These are phyloP conservation scores for Zoanthus solanderi DNA, from an alignment of 92 coral and sea anemone genomes.

Conservation along the genomic window DNA sequence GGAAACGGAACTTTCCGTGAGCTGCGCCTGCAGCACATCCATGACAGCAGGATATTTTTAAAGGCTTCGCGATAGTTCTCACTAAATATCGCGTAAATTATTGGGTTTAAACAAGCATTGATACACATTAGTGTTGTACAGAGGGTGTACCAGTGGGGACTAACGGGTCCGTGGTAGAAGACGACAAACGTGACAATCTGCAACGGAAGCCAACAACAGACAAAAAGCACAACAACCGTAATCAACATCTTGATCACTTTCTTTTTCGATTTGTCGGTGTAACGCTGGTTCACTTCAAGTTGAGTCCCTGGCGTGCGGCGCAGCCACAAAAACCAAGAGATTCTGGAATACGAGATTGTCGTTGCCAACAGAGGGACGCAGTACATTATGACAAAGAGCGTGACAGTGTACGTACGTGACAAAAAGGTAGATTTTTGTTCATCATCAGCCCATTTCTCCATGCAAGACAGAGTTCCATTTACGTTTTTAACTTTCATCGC, in stretches of 20 bases:
- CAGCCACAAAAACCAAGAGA: slow-evolving; percentile 81
- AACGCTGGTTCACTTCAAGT: slow-evolving; percentile 42
- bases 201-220: slow-evolving; percentile 77
- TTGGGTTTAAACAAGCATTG: slow-evolving; percentile 78
- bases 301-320: slow-evolving; percentile 83
- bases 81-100: slow-evolving; percentile 78
- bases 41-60: slow-evolving; percentile 38
- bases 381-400: slow-evolving; percentile 77
- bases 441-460: slow-evolving; percentile 83
- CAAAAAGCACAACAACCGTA: slow-evolving; percentile 59
- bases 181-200: slow-evolving; percentile 62
- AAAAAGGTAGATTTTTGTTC: slow-evolving; percentile 44
- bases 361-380: slow-evolving; percentile 82
- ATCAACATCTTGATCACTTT: slow-evolving; percentile 69
- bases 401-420: slow-evolving; percentile 64
- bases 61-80: slow-evolving; percentile 85
- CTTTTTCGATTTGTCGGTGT: slow-evolving; percentile 37
- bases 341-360: slow-evolving; percentile 75
- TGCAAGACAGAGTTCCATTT: slow-evolving; percentile 49
- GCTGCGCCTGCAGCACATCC: slow-evolving; percentile 14
- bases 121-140: slow-evolving; percentile 77
- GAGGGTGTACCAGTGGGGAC: slow-evolving; percentile 34
- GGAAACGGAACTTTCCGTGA: slow-evolving; percentile 2
- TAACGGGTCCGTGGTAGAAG: slow-evolving; percentile 15
- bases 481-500: slow-evolving; percentile 52